These are phyloP conservation scores for Osedax fenrisi DNA, from an alignment of 2,888 invertebrate species.

Conservation along the genomic window DNA sequence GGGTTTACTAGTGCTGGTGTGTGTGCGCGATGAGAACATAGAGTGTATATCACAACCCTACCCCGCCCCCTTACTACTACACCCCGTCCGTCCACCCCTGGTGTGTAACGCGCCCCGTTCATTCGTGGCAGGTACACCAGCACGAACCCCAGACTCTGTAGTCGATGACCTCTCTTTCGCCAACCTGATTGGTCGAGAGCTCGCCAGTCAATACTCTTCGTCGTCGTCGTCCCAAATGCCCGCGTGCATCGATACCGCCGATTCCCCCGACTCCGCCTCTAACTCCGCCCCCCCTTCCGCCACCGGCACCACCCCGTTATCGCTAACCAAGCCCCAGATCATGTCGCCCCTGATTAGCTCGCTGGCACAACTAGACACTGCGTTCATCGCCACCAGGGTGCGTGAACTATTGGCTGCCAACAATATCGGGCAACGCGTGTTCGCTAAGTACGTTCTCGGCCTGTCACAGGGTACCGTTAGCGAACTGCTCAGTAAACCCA, in stretches of 20 bases:
- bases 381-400: conserved; percentile 77
- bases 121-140: conserved; percentile 27
- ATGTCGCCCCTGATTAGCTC: neutral
- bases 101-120: conserved; percentile 35
- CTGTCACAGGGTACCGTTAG: conserved; percentile 89
- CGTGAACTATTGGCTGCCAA: conserved; percentile 85
- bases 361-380: conserved; percentile 63
- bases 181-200: conserved; percentile 62
- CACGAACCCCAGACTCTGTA: neutral
- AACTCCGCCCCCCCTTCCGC: neutral
- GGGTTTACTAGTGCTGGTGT: neutral
- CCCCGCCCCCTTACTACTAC: conserved; percentile 28
- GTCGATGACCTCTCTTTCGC: conserved; percentile 40
- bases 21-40: neutral
- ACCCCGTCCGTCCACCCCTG: neutral
- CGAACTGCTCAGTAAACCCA: conserved; percentile 91
- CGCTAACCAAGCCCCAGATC: neutral
- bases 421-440: conserved; percentile 93
- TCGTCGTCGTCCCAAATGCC: neutral
- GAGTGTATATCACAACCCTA: conserved; percentile 35
- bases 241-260: neutral
- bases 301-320: neutral
- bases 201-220: conserved; percentile 61
- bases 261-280: neutral
- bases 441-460: conserved; percentile 94